These are phyloP conservation scores for Tragulus kanchil DNA, from an alignment of 2,113 vertebrate species.

Conservation along the genomic window DNA sequence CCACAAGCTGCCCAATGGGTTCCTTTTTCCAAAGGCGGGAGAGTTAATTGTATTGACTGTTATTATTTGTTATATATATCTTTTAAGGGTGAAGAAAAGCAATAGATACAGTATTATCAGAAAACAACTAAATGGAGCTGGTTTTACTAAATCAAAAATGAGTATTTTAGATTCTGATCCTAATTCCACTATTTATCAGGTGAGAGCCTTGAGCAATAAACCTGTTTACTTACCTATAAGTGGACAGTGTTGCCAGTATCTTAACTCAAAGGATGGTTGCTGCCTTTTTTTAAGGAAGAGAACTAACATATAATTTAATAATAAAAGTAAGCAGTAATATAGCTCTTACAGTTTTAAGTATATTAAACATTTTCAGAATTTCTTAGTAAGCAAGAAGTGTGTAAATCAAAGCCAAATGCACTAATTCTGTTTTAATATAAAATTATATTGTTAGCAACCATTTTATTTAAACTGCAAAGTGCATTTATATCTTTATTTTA, in stretches of 20 bases:
- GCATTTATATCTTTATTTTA: slow-evolving; percentile 28
- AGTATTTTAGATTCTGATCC: slow-evolving; percentile 26
- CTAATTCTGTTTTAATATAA: neutral
- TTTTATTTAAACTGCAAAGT: slow-evolving; percentile 53
- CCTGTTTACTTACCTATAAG: neutral
- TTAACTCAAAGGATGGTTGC: neutral
- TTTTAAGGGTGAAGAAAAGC: neutral
- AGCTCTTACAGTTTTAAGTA: neutral
- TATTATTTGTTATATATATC: neutral
- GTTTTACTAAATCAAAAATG: neutral
- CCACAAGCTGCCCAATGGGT: neutral
- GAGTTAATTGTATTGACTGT: neutral
- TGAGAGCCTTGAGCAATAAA: neutral
- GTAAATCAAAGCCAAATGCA: slow-evolving; percentile 28
- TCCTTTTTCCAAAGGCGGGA: neutral
- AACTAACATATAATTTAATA: slow-evolving; percentile 16
- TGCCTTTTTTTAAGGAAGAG: neutral
- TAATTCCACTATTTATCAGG: neutral
- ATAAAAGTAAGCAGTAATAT: neutral
- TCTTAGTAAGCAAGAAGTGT: neutral
- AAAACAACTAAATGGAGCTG: neutral
- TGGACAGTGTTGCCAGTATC: neutral
- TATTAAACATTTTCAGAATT: slow-evolving; percentile 8
- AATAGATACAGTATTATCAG: slow-evolving; percentile 7
- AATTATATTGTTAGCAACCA: neutral